These are phyloP conservation scores for Pachliopta kotzebuea DNA, from an alignment of 2,888 invertebrate genomes.

Conservation along the genomic window DNA sequence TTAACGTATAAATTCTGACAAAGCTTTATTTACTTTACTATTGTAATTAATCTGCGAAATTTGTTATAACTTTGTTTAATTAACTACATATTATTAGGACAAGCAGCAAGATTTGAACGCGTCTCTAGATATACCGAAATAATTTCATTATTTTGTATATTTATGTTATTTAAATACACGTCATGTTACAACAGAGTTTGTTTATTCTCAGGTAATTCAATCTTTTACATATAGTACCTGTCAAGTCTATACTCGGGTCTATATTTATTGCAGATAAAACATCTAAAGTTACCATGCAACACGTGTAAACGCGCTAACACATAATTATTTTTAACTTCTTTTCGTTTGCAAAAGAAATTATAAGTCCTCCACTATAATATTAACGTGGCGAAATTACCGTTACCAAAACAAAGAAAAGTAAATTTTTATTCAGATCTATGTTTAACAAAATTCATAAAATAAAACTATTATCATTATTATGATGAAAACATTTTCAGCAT, in stretches of 20 bases:
- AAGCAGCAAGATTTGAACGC: no score
- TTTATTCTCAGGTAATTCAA: slow-evolving; percentile 21
- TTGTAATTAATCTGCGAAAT: background rate
- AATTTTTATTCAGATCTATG: no score
- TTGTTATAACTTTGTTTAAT: background rate
- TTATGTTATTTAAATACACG: no score
- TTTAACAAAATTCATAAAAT: no score
- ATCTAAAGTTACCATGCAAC: slow-evolving; percentile 14
- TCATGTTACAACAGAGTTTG: background rate
- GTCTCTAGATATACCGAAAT: no score
- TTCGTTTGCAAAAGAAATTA: background rate
- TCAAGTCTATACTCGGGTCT: slow-evolving; percentile 21
- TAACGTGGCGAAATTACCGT: no score
- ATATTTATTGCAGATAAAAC: slow-evolving; percentile 26
- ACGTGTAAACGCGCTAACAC: background rate
- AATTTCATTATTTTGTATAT: no score
- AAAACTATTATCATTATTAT: no score
- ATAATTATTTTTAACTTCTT: background rate
- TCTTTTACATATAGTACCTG: slow-evolving; percentile 23
- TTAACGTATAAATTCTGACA: background rate
- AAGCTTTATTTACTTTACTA: background rate
- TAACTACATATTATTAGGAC: no score
- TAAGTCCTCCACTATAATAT: no score
- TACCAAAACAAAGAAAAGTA: no score
- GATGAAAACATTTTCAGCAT: no score